These are phyloP conservation scores for Tetramorium alpestre DNA, from an alignment of 1,140 invertebrate genomes.

Conservation along the genomic window DNA sequence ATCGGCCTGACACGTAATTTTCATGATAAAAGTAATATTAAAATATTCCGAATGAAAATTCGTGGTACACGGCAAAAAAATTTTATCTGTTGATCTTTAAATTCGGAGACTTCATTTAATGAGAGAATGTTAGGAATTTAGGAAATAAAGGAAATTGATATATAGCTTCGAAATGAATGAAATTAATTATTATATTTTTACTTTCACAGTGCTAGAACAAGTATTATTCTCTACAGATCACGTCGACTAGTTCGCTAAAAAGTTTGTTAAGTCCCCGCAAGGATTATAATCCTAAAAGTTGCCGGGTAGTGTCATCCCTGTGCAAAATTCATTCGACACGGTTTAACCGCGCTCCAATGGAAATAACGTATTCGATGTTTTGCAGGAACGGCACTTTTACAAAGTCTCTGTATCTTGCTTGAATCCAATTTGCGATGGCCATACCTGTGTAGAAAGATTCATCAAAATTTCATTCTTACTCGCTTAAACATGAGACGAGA, in stretches of 20 bases:
- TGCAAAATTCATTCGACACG: slow-evolving; percentile 46
- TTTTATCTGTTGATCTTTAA: neutral
- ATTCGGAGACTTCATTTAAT: neutral
- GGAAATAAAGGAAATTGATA: neutral
- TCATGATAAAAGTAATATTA: neutral
- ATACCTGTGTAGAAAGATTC: slow-evolving; percentile 15
- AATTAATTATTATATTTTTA: slow-evolving; percentile 12
- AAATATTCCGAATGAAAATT: neutral
- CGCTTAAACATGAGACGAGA: slow-evolving; percentile 38
- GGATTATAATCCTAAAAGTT: slow-evolving; percentile 49
- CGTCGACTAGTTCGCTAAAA: neutral
- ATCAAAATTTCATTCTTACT: slow-evolving; percentile 51
- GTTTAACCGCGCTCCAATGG: slow-evolving; percentile 39
- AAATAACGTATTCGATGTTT: slow-evolving; percentile 50
- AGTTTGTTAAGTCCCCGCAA: slow-evolving; percentile 11
- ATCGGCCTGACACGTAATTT: neutral
- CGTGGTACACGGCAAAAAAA: neutral
- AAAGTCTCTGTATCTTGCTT: slow-evolving; percentile 21
- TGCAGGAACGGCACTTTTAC: slow-evolving; percentile 36
- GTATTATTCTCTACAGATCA: neutral
- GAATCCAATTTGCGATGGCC: slow-evolving; percentile 41
- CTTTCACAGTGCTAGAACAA: neutral
- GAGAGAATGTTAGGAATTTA: neutral
- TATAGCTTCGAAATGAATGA: neutral
- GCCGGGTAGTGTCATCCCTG: neutral